Evolutionary conservation across 2,797 vertebrate species (phyloP), one percentile per base, ranked within the genome.

Genomic region (Pelobates cultripes): DNA sequence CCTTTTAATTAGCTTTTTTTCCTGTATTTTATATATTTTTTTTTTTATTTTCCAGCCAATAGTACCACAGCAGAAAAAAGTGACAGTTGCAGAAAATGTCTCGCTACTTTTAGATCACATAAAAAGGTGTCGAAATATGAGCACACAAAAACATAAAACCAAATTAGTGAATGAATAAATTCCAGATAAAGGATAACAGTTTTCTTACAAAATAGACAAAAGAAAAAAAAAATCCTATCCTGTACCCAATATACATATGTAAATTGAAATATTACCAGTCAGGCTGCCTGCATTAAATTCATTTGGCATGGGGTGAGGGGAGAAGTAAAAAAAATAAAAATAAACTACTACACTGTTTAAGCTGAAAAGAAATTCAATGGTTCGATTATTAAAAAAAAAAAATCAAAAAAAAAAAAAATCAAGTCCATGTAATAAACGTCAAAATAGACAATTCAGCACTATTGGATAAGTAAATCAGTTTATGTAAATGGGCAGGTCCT

Each of bases 31-130:
- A 51, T 6, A 6, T 10, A 51, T 51, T 51, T 51, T 51, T 4
- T 47, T 4, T 51, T 89, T 88, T 87, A 66, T 68, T 13, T 91
- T 93, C 88, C 88, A 92, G 88, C 91, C 92, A 93, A 94, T 85
- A 93, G 92, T 94, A 93, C 92, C 92, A 91, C 90, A 91, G 92
- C 92, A 93, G 93, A 92, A 91, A 92, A 91, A 88, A 87, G 90
- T 90, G 90, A 91, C 89, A 92, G 83, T 92, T 90, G 87, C 91
- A 89, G 89, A 93, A 92, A 90, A 89, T 93, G 93, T 92, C 90
- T 93, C 90, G 86, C 94, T 96, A 96, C 92, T 94, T 94, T 94
- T 95, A 94, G 94, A 94, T 96, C 91, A 90, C 93, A 94, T 91
- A 90, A 89, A 51, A 89, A 88, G 86, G 79, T 15, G 86, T 91